Base-by-base conservation (phyloP, 2,113 vertebrate genomes). In the Halcyon malimbica region DNA sequence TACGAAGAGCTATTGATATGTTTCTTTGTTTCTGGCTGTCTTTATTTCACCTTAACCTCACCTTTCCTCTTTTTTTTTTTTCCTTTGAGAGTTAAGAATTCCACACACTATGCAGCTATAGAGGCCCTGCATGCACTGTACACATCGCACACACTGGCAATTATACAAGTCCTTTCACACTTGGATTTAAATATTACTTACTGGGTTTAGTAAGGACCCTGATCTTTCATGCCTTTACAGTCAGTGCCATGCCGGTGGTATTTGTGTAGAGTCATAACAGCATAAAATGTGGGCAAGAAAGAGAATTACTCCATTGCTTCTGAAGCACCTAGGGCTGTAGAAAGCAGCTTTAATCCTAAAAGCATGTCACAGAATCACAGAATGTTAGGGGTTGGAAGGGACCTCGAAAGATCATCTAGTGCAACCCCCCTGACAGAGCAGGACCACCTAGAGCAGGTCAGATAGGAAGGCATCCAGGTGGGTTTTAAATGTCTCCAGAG, bases 1-100 rank as follows among this genome's bases (percentile, higher is more conserved):
- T 13, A 31, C 41, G 33, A 51, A 76, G 11, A 65, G 4, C n/a
- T 71, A 2, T 19, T 67, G 74, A 76, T 51, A 73, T 83, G 3
- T 44, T 81, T 78, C 42, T 21, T 75, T 76, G 67, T 60, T 86
- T 85, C n/a, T 70, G 35, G 21, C 25, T 67, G 41, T 16, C 41
- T 85, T 86, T 56, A 56, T 91, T 94, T 87, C 44, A 42, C 46
- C 87, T 92, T 42, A 75, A 19, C 15, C 50, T 94, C 54, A 46
- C 17, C 15, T 48, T 50, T 8, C 13, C 18, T 84, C 51, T 44
- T 31, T 39, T 28, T 60, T 42, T 51, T 29, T 65, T 24, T 42
- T 24, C 13, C 13, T 83, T 53, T 92, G 26, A 82, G 29, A 60
- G 8, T 25, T 86, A 46, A 78, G 37, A n/a, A 46, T 73, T 77